Percentiles rank a stretch among this genome's conserved stretches.
phyloP scores from a whole-genome alignment of 2,888 invertebrate species.

The Euplexia lucipara region DNA sequence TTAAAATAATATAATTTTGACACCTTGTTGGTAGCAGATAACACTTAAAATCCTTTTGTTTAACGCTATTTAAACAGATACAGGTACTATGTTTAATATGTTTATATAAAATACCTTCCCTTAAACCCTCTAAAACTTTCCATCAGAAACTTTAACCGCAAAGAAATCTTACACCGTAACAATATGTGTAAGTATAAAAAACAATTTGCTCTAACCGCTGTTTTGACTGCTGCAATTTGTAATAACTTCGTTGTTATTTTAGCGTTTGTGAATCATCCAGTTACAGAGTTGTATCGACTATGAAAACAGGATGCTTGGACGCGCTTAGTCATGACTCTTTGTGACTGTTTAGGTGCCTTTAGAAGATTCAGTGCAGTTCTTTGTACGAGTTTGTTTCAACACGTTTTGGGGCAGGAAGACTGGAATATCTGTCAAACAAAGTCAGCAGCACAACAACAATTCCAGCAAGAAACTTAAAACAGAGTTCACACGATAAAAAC shows the following conservation, averaged over 20 bases:
- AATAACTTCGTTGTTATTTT: slow-evolving; percentile 68
- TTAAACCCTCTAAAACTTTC: background rate
- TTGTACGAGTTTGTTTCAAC: slow-evolving; percentile 34
- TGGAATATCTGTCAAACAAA: background rate
- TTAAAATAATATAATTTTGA: too few species aligned
- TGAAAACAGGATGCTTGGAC: slow-evolving; percentile 76
- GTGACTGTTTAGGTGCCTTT: slow-evolving; percentile 59
- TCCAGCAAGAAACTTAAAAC: slow-evolving; percentile 24
- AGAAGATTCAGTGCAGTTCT: slow-evolving; percentile 34
- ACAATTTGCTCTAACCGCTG: slow-evolving; percentile 52
- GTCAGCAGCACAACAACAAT: too few species aligned
- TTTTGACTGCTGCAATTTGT: slow-evolving; percentile 61
- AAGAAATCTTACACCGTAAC: slow-evolving; percentile 31
- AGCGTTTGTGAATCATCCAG: slow-evolving; percentile 64
- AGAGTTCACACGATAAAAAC: slow-evolving; percentile 33
- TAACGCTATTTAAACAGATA: too few species aligned
- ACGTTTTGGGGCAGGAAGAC: background rate
- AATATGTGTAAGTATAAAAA: slow-evolving; percentile 5
- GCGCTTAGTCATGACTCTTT: slow-evolving; percentile 74
- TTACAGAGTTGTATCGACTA: slow-evolving; percentile 76
- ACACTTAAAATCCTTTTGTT: too few species aligned
- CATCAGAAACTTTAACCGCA: background rate
- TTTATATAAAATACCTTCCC: too few species aligned
- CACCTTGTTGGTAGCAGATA: too few species aligned
- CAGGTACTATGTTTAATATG: too few species aligned